Percentiles rank a stretch among this genome's conserved stretches.
These are phyloP conservation scores for Malurus splendens DNA, from an alignment of 2,797 vertebrate species.

Conservation along the genomic window DNA sequence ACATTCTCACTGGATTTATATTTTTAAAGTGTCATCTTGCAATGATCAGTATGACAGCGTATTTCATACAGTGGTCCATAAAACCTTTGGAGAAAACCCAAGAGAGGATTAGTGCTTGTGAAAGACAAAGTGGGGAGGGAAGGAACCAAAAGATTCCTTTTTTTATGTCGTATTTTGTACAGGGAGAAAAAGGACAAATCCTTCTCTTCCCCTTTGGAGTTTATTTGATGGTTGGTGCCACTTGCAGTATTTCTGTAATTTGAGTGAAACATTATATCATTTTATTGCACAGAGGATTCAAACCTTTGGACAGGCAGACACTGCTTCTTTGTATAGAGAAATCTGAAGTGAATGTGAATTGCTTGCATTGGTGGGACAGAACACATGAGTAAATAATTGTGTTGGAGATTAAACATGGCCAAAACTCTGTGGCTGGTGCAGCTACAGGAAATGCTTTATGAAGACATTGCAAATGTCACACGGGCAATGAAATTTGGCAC, in stretches of 20 bases:
- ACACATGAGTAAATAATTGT: constrained; percentile 9
- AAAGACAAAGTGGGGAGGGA: not conserved
- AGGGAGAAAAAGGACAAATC: not conserved
- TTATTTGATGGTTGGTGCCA: not conserved
- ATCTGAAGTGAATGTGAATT: not conserved
- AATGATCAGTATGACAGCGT: constrained; percentile 10
- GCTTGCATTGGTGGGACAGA: not conserved
- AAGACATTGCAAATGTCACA: not conserved
- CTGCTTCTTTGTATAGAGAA: not conserved
- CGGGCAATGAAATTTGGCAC: not conserved
- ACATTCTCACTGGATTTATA: not conserved
- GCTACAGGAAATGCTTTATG: not conserved
- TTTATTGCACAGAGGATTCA: constrained; percentile 7
- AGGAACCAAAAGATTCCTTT: not conserved
- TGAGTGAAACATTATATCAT: not conserved
- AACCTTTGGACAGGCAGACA: not conserved
- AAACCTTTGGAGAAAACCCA: constrained; percentile 22
- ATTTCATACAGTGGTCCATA: not conserved
- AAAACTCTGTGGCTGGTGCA: not conserved
- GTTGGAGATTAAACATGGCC: not conserved
- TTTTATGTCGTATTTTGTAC: not conserved
- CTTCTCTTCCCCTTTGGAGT: not conserved
- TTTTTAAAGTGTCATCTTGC: constrained; percentile 17
- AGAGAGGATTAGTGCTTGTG: constrained; percentile 1
- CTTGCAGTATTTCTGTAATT: not conserved